Base-by-base conservation (phyloP, 2,113 vertebrate genomes). In the Takifugu bimaculatus region DNA sequence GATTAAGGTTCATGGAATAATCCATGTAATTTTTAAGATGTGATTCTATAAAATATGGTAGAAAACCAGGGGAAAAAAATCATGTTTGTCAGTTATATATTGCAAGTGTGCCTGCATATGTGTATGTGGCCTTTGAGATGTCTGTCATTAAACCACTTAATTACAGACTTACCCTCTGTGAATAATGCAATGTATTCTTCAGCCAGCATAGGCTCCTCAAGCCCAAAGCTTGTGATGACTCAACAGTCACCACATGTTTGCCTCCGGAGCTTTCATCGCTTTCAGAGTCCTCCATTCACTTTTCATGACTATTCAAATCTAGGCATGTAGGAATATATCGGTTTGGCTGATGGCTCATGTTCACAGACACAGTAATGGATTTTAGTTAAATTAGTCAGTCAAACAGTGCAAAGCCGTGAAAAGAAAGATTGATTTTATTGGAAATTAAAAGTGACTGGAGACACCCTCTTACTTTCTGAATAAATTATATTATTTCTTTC, bases 211-310 rank as follows among this genome's bases (percentile, higher is more conserved):
- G 44, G 26, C 63, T 58, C 15, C 29, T 70, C 53, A 50, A 50
- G 43, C 58, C 50, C 65, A 48, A 27, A 70, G 60, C 50, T 2
- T n/a, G 49, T 5, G 39, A 70, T 54, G 84, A 70, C 72, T 83
- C 74, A 80, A 73, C 74, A 53, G 55, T 54, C 35, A 73, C 69
- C 60, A 80, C 68, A 54, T 54, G 59, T 28, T 60, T 70, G 54
- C 59, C 50, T 72, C 48, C 29, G 73, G 70, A 78, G 78, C 77
- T 86, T 80, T 84, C 49, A 57, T 9, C 72, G 49, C 54, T 49
- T 70, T 45, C 65, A 51, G 42, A 70, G 32, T 68, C 52, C 2
- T 39, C 65, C 15, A 28, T 50, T 61, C 61, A 26, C 53, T 54
- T 64, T 13, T 58, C n/a, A 42, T 9, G 14, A 11, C 35, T 39